These are phyloP conservation scores for Zaprionus davidi DNA, from an alignment of 1,140 invertebrate species.

Conservation along the genomic window DNA sequence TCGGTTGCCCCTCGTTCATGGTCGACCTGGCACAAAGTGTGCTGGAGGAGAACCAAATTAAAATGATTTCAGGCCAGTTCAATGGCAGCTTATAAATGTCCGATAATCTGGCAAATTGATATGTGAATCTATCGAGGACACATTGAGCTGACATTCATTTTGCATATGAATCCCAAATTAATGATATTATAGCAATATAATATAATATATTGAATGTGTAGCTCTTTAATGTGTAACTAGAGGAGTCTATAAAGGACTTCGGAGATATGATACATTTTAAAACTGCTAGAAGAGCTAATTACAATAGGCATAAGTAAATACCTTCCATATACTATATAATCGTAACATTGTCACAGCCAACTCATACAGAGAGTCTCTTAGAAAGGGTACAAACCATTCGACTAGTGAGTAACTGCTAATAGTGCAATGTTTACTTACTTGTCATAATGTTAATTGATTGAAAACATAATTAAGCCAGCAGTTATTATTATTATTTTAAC, in stretches of 20 bases:
- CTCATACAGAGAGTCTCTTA: background rate
- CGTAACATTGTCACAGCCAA: too few species aligned
- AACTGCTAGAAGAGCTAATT: too few species aligned
- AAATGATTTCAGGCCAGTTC: conserved; percentile 15
- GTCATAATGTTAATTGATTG: background rate
- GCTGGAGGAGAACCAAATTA: conserved; percentile 21
- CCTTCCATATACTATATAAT: too few species aligned
- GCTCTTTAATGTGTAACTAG: too few species aligned
- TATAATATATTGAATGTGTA: background rate
- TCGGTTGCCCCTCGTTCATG: background rate
- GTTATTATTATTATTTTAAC: background rate
- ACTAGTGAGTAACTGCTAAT: background rate
- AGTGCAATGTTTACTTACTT: background rate
- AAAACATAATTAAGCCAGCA: background rate
- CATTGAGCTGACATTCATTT: conserved; percentile 14
- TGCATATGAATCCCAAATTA: background rate
- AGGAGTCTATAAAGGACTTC: too few species aligned
- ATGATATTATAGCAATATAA: background rate
- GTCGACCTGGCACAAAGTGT: background rate
- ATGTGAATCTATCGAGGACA: conserved; percentile 13
- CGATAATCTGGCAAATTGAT: conserved; percentile 31
- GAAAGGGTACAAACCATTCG: background rate
- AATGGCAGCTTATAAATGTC: conserved; percentile 15
- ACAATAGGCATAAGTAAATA: too few species aligned
- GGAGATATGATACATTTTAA: too few species aligned